A percentile compares a stretch with the other conserved stretches of the same genome.
Evolutionary conservation across 1,140 invertebrate species (phyloP).

Genomic region (Chironomus tepperi): DNA sequence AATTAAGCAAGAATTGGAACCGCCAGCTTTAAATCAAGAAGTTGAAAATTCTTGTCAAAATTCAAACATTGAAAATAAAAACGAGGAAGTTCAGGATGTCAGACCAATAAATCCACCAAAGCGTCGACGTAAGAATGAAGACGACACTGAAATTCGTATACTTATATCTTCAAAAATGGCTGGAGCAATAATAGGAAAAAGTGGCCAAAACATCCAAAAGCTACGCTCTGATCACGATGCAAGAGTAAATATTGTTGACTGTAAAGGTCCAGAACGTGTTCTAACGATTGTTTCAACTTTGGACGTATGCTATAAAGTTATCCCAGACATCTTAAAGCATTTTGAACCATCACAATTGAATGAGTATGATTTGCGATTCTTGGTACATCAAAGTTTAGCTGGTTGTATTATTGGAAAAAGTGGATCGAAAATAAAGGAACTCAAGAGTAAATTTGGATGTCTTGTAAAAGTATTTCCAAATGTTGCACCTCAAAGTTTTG

Average conservation of each 20-base stretch:
- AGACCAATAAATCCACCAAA: too few relatives aligned
- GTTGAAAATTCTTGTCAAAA: too few relatives aligned
- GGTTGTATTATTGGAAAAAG: slow-evolving; percentile 96
- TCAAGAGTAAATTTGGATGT: slow-evolving; percentile 92
- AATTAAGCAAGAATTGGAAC: too few relatives aligned
- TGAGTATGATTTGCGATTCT: slow-evolving; percentile 83
- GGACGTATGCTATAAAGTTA: not conserved
- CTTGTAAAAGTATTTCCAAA: slow-evolving; percentile 87
- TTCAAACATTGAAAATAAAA: too few relatives aligned
- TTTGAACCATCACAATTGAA: slow-evolving; percentile 48
- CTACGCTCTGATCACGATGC: too few relatives aligned
- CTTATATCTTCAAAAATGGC: too few relatives aligned
- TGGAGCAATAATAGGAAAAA: too few relatives aligned
- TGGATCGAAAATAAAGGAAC: slow-evolving; percentile 94
- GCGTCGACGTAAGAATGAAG: too few relatives aligned
- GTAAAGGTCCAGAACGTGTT: slow-evolving; percentile 92
- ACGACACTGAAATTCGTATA: too few relatives aligned
- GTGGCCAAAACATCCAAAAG: too few relatives aligned
- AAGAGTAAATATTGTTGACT: slow-evolving; percentile 96
- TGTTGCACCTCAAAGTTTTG: slow-evolving; percentile 90
- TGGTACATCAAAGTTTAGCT: slow-evolving; percentile 96
- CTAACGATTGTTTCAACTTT: not conserved
- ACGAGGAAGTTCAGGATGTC: too few relatives aligned
- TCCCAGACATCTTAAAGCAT: not conserved
- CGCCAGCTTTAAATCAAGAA: too few relatives aligned